phyloP scores from a whole-genome alignment of 2,113 vertebrate species.

The Megaceryle maxima region DNA sequence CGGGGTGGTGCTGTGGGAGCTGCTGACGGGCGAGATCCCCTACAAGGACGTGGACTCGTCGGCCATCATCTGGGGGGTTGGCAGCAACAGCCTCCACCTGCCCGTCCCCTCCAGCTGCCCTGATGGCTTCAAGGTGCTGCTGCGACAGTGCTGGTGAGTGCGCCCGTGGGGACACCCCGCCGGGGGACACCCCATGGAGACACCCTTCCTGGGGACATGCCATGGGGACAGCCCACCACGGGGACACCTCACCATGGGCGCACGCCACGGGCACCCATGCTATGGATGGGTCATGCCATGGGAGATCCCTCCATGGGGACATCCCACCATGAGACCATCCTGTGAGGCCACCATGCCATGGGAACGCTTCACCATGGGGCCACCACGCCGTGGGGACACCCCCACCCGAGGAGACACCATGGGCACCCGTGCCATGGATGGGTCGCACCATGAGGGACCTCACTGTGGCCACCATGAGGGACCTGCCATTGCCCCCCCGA shows the following conservation, averaged over 20 bases:
- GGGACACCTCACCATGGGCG: neutral
- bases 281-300: too few species aligned
- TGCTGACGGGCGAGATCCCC: slow-evolving; percentile 95
- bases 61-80: slow-evolving; percentile 97
- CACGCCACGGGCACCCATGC: too few species aligned
- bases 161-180: fast-evolving
- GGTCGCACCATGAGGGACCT: too few species aligned
- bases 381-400: neutral
- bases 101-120: slow-evolving; percentile 94
- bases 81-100: slow-evolving; percentile 97
- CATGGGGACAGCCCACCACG: neutral
- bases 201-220: neutral
- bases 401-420: too few species aligned
- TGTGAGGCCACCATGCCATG: too few species aligned
- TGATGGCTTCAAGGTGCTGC: slow-evolving; percentile 96
- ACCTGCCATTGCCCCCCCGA: neutral
- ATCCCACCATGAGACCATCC: too few species aligned
- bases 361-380: neutral
- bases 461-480: too few species aligned
- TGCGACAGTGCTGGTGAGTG: slow-evolving; percentile 94
- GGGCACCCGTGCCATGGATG: too few species aligned
- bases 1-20: slow-evolving; percentile 97
- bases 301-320: neutral
- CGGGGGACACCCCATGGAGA: neutral
- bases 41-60: slow-evolving; percentile 98